Conservation (phyloP, 2,797 vertebrate species). For the Alauda arvensis region DNA sequence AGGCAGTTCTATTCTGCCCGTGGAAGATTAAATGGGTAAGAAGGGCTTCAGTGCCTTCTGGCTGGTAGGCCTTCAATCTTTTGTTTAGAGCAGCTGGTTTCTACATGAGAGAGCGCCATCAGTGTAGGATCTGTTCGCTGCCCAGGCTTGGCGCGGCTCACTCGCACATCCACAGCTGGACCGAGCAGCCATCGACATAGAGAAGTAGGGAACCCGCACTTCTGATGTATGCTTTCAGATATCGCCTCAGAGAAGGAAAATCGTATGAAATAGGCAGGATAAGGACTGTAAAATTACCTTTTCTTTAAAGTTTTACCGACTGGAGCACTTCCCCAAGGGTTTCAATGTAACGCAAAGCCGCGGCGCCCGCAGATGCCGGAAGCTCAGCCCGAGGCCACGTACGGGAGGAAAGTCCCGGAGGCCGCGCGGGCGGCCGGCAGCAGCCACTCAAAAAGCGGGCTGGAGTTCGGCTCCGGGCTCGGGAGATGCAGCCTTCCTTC, state of each 20-base stretch:
- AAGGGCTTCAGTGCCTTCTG: not conserved
- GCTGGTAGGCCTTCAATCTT: not conserved
- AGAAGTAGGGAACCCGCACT: rapidly evolving
- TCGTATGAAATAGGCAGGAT: not conserved
- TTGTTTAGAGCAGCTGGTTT: not conserved
- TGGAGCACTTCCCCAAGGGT: not conserved
- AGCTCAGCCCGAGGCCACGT: too few relatives aligned
- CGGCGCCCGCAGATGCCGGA: rapidly evolving
- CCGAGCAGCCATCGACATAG: not conserved
- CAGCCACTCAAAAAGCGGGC: rapidly evolving
- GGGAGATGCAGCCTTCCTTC: not conserved
- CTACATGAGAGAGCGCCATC: not conserved
- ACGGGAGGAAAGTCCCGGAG: rapidly evolving
- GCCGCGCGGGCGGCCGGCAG: not conserved
- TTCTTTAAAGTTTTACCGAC: not conserved
- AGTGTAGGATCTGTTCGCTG: not conserved
- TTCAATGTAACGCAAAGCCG: rapidly evolving
- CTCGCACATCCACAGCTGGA: rapidly evolving
- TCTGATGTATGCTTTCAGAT: not conserved
- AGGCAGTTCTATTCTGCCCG: not conserved
- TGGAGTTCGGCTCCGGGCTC: rapidly evolving
- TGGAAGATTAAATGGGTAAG: not conserved
- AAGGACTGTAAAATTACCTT: not conserved
- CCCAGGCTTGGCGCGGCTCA: not conserved
- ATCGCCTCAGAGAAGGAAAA: not conserved